These are phyloP conservation scores for Zhuqinia jingwanae DNA, from an alignment of 2,888 invertebrate genomes.

Conservation along the genomic window DNA sequence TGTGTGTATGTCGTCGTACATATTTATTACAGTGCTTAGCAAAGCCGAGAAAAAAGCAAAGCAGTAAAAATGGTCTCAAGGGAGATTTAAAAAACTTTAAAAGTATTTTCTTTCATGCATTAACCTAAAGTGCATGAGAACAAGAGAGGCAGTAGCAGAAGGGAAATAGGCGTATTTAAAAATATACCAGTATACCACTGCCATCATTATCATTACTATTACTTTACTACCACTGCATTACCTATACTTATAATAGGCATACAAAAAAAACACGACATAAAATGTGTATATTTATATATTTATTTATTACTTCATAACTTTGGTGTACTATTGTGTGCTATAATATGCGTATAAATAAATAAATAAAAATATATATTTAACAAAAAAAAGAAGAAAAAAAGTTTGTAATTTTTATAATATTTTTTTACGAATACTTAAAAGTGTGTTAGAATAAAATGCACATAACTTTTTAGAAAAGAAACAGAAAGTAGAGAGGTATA, in stretches of 20 bases:
- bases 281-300: neutral
- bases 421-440: neutral
- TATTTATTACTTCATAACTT: too few species aligned
- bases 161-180: too few species aligned
- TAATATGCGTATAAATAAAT: neutral
- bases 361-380: neutral
- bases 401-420: neutral
- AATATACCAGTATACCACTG: too few species aligned
- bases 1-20: constrained; percentile 34
- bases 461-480: neutral
- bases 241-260: neutral
- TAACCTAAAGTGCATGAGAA: constrained; percentile 54
- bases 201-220: constrained; percentile 3
- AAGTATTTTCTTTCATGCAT: constrained; percentile 61
- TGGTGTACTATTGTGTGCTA: neutral
- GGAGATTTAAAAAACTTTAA: constrained; percentile 68
- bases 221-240: neutral
- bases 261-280: too few species aligned
- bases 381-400: neutral
- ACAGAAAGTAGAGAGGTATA: too few species aligned
- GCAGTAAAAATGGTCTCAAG: constrained; percentile 63
- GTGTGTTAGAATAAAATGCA: neutral
- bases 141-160: neutral
- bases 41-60: constrained; percentile 54
- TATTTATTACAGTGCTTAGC: constrained; percentile 54